Percentiles rank a stretch among this genome's conserved stretches.
Conservation (phyloP, 2,797 vertebrate species). For the Sebastes matsubarae region DNA sequence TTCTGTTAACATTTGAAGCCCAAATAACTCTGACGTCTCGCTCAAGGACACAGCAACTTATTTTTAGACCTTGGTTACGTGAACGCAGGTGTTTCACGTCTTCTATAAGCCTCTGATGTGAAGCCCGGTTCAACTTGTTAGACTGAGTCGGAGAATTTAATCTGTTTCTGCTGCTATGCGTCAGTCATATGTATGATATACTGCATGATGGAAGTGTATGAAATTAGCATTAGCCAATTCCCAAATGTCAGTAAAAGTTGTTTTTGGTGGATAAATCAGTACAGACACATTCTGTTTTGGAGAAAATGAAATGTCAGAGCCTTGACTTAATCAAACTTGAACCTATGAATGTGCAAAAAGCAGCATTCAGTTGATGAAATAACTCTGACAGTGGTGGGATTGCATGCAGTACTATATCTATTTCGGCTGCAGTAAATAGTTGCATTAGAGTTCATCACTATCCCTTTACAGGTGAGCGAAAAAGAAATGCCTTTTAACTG, state of each 20-base stretch:
- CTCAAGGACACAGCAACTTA: neutral
- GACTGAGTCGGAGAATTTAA: neutral
- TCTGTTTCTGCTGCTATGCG: neutral
- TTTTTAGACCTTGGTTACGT: neutral
- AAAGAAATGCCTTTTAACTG: slow-evolving; percentile 8
- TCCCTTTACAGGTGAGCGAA: neutral
- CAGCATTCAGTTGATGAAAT: neutral
- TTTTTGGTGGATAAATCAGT: neutral
- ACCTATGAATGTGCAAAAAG: neutral
- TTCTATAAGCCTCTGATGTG: neutral
- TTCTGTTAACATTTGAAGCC: neutral
- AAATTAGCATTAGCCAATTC: neutral
- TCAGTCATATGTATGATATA: neutral
- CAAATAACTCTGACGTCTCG: neutral
- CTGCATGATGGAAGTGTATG: slow-evolving; percentile 11
- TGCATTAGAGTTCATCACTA: neutral
- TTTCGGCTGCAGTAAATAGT: neutral
- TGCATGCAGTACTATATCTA: neutral
- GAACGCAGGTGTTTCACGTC: neutral
- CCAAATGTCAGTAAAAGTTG: neutral
- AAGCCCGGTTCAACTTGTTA: neutral
- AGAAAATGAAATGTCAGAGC: neutral
- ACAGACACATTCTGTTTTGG: neutral
- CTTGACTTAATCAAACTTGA: neutral
- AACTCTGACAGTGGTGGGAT: neutral